These are phyloP conservation scores for Hesperophylax magnus DNA, from an alignment of 1,140 invertebrate species.

Conservation along the genomic window DNA sequence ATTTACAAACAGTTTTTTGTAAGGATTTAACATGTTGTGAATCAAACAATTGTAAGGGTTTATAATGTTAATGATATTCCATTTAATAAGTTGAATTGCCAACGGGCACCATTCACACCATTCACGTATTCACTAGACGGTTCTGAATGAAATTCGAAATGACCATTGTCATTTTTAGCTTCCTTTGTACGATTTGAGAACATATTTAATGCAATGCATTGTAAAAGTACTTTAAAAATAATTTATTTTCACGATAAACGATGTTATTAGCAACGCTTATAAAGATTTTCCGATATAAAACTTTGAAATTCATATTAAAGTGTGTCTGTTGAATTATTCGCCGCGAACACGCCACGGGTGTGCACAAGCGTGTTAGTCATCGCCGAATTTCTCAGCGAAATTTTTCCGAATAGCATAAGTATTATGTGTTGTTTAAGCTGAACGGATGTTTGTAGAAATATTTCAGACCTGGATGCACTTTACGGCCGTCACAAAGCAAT, in stretches of 20 bases:
- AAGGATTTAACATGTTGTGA: not conserved
- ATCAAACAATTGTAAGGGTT: too few species aligned
- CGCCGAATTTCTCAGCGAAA: not conserved
- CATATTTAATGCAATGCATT: not conserved
- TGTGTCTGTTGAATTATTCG: constrained; percentile 11
- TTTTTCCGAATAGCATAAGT: not conserved
- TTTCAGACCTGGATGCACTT: constrained; percentile 23
- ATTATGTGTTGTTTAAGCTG: too few species aligned
- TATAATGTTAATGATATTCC: too few species aligned
- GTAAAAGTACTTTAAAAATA: not conserved
- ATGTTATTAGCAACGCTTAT: constrained; percentile 35
- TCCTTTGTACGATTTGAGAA: not conserved
- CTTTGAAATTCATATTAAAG: constrained; percentile 25
- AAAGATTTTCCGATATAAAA: not conserved
- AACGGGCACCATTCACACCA: too few species aligned
- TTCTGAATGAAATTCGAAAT: not conserved
- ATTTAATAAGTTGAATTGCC: too few species aligned
- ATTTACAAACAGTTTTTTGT: not conserved
- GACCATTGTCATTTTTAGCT: not conserved
- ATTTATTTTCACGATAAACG: constrained; percentile 19
- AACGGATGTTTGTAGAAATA: constrained; percentile 2
- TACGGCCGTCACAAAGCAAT: constrained; percentile 23
- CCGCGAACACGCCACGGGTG: constrained; percentile 7
- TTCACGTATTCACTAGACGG: not conserved
- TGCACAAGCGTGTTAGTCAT: not conserved